Evolutionary conservation across 1,140 invertebrate genomes (phyloP).

Genomic region (Panonychus citri): DNA sequence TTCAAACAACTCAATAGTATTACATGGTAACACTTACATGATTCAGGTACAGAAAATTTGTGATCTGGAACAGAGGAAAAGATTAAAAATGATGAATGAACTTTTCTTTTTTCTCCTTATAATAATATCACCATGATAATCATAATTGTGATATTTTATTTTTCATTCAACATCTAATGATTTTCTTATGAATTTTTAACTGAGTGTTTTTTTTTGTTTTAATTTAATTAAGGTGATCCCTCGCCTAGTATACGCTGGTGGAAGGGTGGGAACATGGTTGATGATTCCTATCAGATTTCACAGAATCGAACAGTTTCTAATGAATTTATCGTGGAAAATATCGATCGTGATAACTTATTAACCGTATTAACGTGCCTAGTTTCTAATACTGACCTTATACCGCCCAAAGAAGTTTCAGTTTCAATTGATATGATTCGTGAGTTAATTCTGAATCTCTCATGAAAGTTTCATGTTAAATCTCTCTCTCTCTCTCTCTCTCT

Average conservation of each 20-base stretch:
- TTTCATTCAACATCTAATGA: no score
- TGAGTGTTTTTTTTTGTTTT: neutral
- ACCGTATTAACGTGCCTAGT: constrained; percentile 62
- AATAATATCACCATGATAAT: no score
- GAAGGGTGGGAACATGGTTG: constrained; percentile 14
- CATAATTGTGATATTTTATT: no score
- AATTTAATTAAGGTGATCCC: constrained; percentile 15
- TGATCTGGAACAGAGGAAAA: no score
- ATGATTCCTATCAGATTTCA: constrained; percentile 14
- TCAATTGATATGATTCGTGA: constrained; percentile 20
- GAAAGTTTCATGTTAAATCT: no score
- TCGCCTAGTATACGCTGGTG: constrained; percentile 18
- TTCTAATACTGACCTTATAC: constrained; percentile 49
- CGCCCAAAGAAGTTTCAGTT: constrained; percentile 16
- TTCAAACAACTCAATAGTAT: no score
- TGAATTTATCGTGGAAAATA: constrained; percentile 41
- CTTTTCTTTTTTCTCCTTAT: no score
- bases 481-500: no score
- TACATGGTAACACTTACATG: no score
- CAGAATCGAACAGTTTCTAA: constrained; percentile 19
- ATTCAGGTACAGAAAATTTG: no score
- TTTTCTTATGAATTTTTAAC: no score
- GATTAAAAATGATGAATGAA: no score
- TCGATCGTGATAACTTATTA: constrained; percentile 49
- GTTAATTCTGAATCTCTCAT: neutral